These are phyloP conservation scores for Siniperca scherzeri DNA, from an alignment of 2,797 vertebrate species.

Conservation along the genomic window DNA sequence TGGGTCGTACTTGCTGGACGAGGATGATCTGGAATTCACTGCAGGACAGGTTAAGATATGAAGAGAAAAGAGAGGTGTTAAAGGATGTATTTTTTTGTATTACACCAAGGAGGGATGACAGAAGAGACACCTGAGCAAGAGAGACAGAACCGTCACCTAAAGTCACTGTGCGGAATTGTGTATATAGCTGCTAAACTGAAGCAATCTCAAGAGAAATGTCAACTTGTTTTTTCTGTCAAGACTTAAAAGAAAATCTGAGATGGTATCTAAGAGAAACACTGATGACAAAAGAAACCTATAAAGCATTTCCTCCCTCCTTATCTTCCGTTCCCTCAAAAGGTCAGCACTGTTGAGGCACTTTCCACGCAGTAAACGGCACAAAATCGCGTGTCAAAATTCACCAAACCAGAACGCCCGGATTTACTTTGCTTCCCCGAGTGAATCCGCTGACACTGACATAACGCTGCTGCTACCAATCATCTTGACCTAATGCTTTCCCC, in stretches of 20 bases:
- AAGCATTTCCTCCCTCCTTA: neutral
- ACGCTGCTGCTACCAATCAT: neutral
- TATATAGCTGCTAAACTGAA: neutral
- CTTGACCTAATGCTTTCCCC: too few relatives aligned
- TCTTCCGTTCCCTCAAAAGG: neutral
- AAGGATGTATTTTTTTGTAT: neutral
- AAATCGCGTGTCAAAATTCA: neutral
- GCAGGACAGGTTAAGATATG: constrained; percentile 42
- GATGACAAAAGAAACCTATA: neutral
- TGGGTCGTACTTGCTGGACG: constrained; percentile 97
- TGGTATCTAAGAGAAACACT: neutral
- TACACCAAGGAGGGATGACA: neutral
- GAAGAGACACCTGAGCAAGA: neutral
- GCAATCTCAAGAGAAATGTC: neutral
- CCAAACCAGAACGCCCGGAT: neutral
- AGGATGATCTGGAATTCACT: constrained; percentile 96
- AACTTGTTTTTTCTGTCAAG: neutral
- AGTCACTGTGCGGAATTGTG: neutral
- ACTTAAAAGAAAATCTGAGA: neutral
- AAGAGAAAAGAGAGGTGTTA: neutral
- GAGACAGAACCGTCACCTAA: neutral
- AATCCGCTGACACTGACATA: neutral
- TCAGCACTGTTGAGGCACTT: neutral
- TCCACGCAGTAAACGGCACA: neutral
- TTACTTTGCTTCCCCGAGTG: neutral